Base-by-base conservation (phyloP, 1,140 invertebrate species). In the Drosophila kohkoa region DNA sequence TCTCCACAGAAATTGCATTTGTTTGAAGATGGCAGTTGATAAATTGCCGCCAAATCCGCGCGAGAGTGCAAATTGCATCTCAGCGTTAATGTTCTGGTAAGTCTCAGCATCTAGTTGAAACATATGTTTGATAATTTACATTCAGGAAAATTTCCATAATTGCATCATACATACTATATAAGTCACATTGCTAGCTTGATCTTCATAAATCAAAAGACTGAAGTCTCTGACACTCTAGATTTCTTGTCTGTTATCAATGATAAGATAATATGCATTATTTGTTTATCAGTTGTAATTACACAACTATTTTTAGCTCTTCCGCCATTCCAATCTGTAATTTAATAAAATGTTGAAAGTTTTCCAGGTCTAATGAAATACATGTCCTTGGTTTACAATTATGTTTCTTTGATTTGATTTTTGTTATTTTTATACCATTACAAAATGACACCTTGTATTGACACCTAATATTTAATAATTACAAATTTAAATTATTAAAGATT, bases 31-130 rank as follows among this genome's bases (percentile, higher is more conserved):
- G 77, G 49, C 78, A 77, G 78, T 55, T 32, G 80, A 85, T 15
- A 90, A 79, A 35, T 55, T 89, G 75, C 62, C 81, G 25, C 65
- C 65, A 6, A 89, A 89, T 79, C 85, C 85, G 5, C 81, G 85
- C 25, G 81, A 90, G 57, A 76, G 48, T 46, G 86, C 85, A n/a
- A 77, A 60, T 54, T 72, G 77, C 45, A 35, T 90, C 20, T 89
- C 85, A 16, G 45, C 86, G 5, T 46, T 89, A 8, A 89, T 89
- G 85, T 89, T 89, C 64, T 89, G 85, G 85, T 89, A 79, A 67
- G 85, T 63, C 25, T 8, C 35, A 30, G 10, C 43, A 0, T 8
- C 10, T 8, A 11, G 2, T 57, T 38, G 3, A 13, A 38, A 55
- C 13, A 32, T 57, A 16, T 16, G 10, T 52, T 52, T 4, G 13